Evolutionary conservation across 2,888 invertebrate genomes (phyloP), one percentile per base, ranked within the genome.

Genomic region (Epirrita christyi): DNA sequence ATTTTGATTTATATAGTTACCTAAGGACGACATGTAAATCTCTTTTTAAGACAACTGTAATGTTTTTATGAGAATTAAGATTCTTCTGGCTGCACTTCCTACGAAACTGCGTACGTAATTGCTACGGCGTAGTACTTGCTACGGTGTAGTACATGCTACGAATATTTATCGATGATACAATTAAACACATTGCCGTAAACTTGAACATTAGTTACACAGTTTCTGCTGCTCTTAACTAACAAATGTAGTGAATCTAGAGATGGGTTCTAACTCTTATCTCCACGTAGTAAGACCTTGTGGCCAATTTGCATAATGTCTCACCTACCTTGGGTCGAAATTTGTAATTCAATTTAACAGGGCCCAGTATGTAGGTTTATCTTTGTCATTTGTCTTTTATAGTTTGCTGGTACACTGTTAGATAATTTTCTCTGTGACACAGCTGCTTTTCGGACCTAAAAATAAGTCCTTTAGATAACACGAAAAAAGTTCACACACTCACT

Each of bases 221-320:
- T 47, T 27, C 50, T 59, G 53, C 50, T 48, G 42, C 46, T 54
- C 45, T 58, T 48, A 29, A 38, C 48, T 37, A 40, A 61, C 55
- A 37, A 41, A 34, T 46, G 21, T 21, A 46, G 57, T 61, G 51
- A 63, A 61, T 61, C 62, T 57, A 52, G 66, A 63, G 62, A 61
- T 58, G 59, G 54, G 62, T 59, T 69, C 68, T 71, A 71, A 71
- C 67, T 67, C 65, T 69, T 70, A 66, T 64, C 64, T 61, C 50
- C 15, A 28, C 42, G 49, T 45, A 54, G 69, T 72, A 73, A 73
- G 75, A 75, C 72, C 67, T 63, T 58, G 59, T 48, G 58, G 61
- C 55, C 70, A 64, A 79, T 82, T 82, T 80, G 72, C 82, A 80
- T 82, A 81, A 82, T 76, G 76, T 79, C 72, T 70, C 72, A 78